Base-by-base conservation (phyloP, 2,888 invertebrate species). In the Heliconius sara region DNA sequence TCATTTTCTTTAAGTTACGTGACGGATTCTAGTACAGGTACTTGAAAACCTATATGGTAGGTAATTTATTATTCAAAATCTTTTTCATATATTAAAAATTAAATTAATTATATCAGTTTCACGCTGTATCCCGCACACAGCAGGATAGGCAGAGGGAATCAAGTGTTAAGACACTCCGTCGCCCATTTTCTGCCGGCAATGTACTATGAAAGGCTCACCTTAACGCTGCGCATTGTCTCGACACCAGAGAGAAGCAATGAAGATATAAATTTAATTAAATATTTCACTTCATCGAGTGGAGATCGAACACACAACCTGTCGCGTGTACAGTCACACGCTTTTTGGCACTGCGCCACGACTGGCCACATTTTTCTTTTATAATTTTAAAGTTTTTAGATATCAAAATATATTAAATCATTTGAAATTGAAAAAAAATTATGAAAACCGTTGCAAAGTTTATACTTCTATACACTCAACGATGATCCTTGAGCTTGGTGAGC, bases 401-500 rank as follows among this genome's bases (percentile, higher is more conserved):
- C 19, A n/a, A 39, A 39, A 39, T 12, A 10, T 12, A 34, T 30
- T 30, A 39, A 68, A 39, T n/a, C 12, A 1, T 22, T 67, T 6
- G 19, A 52, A 68, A n/a, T 6, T 5, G 13, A 25, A 43, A 27
- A 68, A n/a, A 70, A 70, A 70, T 22, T 1, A 47, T 19, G 19
- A 70, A 25, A 43, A 70, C 43, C 70, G 16, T 70, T 70, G 43
- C 43, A 43, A 39, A n/a, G 43, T 25, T 43, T 27, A 57, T 13
- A 72, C 47, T 30, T 30, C 52, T 30, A 70, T 25, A 43, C 43
- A 27, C 70, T 47, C 25, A 70, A 30, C 70, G 16, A 70, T 70
- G 43, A 70, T 70, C 70, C 70, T 70, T 70, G 70, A 70, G 70
- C 70, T 70, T 70, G 70, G 70, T 25, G 57, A 60, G 73, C 57